Evolutionary conservation across 2,113 vertebrate species (phyloP).

Genomic region (Hippocampus mohnikei): DNA sequence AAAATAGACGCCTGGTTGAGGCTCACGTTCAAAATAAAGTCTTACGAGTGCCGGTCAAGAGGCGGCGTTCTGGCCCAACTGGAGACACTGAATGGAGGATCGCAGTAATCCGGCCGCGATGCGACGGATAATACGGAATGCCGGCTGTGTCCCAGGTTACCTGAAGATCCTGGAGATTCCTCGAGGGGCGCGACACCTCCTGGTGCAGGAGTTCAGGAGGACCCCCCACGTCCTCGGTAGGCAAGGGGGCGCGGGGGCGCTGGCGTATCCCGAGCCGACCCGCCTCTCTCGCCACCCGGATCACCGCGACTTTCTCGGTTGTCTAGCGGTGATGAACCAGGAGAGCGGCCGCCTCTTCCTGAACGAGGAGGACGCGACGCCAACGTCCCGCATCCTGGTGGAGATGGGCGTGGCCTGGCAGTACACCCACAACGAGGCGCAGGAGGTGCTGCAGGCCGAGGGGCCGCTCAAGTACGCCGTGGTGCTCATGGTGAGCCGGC

Average conservation of each 20-base stretch:
- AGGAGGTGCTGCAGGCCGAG: slow-evolving; percentile 82
- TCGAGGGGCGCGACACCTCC: slow-evolving; percentile 85
- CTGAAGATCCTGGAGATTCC: slow-evolving; percentile 97
- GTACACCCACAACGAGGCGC: slow-evolving; percentile 79
- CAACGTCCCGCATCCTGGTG: slow-evolving; percentile 81
- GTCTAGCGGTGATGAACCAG: slow-evolving; percentile 85
- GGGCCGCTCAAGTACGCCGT: slow-evolving; percentile 83
- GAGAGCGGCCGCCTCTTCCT: slow-evolving; percentile 85
- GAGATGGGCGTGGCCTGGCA: slow-evolving; percentile 91
- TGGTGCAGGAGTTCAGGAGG: slow-evolving; percentile 84
- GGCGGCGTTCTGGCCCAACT: too few relatives aligned
- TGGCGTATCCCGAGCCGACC: neutral
- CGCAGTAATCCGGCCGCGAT: too few relatives aligned
- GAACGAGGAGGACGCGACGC: slow-evolving; percentile 80
- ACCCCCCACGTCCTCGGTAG: slow-evolving; percentile 85
- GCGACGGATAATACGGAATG: neutral
- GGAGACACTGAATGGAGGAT: too few relatives aligned
- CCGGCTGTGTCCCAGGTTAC: slow-evolving; percentile 71
- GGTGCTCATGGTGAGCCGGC: slow-evolving; percentile 82
- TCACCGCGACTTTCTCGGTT: neutral
- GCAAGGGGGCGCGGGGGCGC: slow-evolving; percentile 16
- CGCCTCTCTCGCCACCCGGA: neutral
- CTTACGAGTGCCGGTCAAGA: too few relatives aligned
- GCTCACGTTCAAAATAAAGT: too few relatives aligned
- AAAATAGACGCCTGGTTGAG: too few relatives aligned